Evolutionary conservation across 30 jellyfish, hydroid and myxozoan species (phyloP).

Genomic region (Aurelia sp.): DNA sequence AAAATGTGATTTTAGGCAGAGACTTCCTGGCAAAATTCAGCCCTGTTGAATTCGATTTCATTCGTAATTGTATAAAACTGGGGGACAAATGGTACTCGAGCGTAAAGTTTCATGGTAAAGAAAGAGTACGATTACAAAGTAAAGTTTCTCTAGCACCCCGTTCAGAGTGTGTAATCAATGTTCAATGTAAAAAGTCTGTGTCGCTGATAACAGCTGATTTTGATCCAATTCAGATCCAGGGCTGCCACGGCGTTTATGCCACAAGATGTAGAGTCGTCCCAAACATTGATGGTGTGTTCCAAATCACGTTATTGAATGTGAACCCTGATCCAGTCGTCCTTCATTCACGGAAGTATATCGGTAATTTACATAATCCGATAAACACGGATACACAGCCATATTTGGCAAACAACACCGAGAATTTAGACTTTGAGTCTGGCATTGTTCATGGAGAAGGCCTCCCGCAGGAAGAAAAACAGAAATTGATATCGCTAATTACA

Average conservation of each 20-base stretch:
- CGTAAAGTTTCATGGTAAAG: slow-evolving; percentile 5
- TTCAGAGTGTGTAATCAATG: slow-evolving; percentile 9
- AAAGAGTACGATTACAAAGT: background rate
- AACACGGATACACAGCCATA: no score
- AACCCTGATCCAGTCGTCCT: background rate
- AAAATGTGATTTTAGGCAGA: no score
- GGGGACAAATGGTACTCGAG: background rate
- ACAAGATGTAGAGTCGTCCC: slow-evolving; percentile 37
- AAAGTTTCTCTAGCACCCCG: background rate
- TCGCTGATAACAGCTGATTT: slow-evolving; percentile 46
- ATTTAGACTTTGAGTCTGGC: background rate
- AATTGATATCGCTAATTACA: no score
- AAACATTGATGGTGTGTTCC: slow-evolving; percentile 27
- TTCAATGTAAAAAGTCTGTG: slow-evolving; percentile 10
- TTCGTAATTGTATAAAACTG: background rate
- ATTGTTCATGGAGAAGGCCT: no score
- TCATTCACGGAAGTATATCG: background rate
- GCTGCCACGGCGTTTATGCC: slow-evolving; percentile 24
- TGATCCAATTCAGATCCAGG: background rate
- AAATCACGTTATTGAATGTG: background rate
- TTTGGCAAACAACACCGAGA: no score
- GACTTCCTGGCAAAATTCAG: no score
- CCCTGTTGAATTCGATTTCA: no score
- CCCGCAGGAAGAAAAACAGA: no score
- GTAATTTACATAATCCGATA: background rate